A percentile compares a stretch with the other conserved stretches of the same genome.
Evolutionary conservation across 2,888 invertebrate species (phyloP).

Genomic region (Galerucella pusilla): DNA sequence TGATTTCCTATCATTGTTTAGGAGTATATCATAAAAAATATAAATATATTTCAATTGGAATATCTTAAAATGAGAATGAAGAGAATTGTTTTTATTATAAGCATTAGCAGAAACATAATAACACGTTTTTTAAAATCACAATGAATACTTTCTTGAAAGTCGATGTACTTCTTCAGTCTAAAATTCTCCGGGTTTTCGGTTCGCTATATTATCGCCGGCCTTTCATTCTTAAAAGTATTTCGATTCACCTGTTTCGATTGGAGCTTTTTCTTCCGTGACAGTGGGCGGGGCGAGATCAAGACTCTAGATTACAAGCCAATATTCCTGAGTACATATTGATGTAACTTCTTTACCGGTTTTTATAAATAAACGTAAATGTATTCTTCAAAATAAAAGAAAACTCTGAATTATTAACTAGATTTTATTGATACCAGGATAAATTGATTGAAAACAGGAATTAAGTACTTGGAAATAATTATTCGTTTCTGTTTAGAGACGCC

Average conservation of each 20-base stretch:
- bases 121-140: not conserved
- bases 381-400: too few species aligned
- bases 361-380: too few species aligned
- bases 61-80: not conserved
- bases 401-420: too few species aligned
- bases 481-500: too few species aligned
- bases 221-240: slow-evolving; percentile 39
- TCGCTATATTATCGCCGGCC: slow-evolving; percentile 37
- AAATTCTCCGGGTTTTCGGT: slow-evolving; percentile 2
- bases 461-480: too few species aligned
- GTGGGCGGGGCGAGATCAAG: slow-evolving; percentile 57
- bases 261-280: slow-evolving; percentile 63
- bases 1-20: slow-evolving; percentile 16
- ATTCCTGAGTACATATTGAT: slow-evolving; percentile 48
- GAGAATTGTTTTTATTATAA: not conserved
- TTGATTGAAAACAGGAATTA: too few species aligned
- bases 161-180: too few species aligned
- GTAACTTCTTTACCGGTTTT: slow-evolving; percentile 17
- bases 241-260: slow-evolving; percentile 58
- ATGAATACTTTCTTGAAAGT: not conserved
- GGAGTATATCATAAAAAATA: slow-evolving; percentile 7
- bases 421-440: too few species aligned
- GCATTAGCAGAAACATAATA: not conserved
- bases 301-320: slow-evolving; percentile 52
- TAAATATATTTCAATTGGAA: not conserved